Evolutionary conservation across 2,888 invertebrate genomes (phyloP).

Genomic region (Salpingus planirostris): DNA sequence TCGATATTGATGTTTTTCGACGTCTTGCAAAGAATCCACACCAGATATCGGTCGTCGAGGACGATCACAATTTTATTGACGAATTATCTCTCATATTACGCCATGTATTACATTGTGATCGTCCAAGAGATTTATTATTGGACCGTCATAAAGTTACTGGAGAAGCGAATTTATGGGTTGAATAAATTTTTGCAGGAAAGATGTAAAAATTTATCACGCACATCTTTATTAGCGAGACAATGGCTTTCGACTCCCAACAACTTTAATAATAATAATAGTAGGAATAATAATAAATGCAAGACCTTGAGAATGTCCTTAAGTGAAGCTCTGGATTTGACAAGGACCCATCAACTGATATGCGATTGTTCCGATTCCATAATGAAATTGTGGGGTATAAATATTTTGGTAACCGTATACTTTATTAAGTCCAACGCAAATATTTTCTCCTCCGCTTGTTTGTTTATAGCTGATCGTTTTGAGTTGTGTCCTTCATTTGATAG

Average conservation of each 20-base stretch:
- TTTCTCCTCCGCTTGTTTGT: too few species aligned
- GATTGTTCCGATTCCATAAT: neutral
- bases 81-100: neutral
- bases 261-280: too few species aligned
- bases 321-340: neutral
- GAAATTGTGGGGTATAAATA: neutral
- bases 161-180: neutral
- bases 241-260: too few species aligned
- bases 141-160: neutral
- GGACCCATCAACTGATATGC: neutral
- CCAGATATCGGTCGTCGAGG: neutral
- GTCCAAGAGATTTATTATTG: neutral
- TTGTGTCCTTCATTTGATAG: neutral
- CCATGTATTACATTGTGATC: neutral
- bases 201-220: neutral
- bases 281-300: too few species aligned
- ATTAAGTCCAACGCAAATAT: too few species aligned
- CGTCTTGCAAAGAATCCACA: neutral
- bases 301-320: too few species aligned
- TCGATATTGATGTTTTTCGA: neutral
- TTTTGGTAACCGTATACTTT: too few species aligned
- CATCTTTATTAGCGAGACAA: too few species aligned
- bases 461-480: neutral
- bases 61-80: neutral
- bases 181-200: neutral